These are phyloP conservation scores for Lerema accius DNA, from an alignment of 1,140 invertebrate genomes.

Conservation along the genomic window DNA sequence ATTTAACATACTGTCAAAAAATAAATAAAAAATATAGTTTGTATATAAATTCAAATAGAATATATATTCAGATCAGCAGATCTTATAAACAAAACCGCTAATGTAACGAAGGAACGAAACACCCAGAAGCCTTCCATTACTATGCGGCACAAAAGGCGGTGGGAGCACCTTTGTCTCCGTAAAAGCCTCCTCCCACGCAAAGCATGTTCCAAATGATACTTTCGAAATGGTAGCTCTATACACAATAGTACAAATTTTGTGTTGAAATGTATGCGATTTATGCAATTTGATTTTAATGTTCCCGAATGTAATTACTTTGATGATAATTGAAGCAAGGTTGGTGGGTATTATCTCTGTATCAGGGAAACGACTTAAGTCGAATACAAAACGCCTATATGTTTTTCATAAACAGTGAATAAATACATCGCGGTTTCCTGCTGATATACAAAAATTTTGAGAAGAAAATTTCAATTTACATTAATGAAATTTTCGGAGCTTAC, in stretches of 20 bases:
- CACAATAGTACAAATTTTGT: slow-evolving; percentile 26
- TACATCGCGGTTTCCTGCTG: too few relatives aligned
- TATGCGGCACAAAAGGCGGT: slow-evolving; percentile 26
- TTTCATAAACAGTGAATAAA: too few relatives aligned
- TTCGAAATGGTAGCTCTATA: slow-evolving; percentile 13
- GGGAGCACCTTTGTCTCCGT: slow-evolving; percentile 33
- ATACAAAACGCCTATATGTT: not conserved
- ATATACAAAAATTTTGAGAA: too few relatives aligned
- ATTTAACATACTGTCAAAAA: too few relatives aligned
- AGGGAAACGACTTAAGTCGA: not conserved
- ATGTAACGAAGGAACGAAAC: slow-evolving; percentile 31
- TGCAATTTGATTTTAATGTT: slow-evolving; percentile 14
- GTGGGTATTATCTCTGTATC: too few relatives aligned
- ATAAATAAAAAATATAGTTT: too few relatives aligned
- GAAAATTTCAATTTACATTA: not conserved
- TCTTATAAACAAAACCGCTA: slow-evolving; percentile 10
- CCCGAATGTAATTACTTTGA: too few relatives aligned
- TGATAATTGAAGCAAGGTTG: too few relatives aligned
- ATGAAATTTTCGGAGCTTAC: not conserved
- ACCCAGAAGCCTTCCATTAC: slow-evolving; percentile 29
- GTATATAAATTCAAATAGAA: too few relatives aligned
- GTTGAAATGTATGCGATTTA: slow-evolving; percentile 3
- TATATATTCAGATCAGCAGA: not conserved
- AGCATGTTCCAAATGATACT: slow-evolving; percentile 34
- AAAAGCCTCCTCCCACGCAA: slow-evolving; percentile 32